Evolutionary conservation across 2,797 vertebrate species (phyloP).

Genomic region (Gephyroberyx darwinii): DNA sequence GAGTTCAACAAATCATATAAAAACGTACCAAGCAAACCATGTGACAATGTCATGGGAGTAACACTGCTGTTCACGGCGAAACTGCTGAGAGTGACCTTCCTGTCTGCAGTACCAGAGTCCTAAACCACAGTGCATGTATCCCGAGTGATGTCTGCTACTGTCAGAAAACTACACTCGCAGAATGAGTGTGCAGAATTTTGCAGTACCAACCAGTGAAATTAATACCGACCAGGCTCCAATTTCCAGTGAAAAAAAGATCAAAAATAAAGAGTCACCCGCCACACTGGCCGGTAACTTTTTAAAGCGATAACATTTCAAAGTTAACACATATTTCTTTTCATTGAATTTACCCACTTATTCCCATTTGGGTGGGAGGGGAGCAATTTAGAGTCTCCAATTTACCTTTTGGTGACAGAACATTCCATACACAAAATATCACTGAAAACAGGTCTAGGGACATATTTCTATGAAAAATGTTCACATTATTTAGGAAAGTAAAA

Average conservation of each 20-base stretch:
- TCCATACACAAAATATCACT: no score
- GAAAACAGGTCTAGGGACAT: no score
- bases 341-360: no score
- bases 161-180: slow-evolving; percentile 12
- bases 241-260: neutral
- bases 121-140: neutral
- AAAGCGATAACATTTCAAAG: neutral
- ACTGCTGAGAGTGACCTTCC: slow-evolving; percentile 51
- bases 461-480: no score
- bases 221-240: neutral
- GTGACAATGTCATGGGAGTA: slow-evolving; percentile 20
- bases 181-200: neutral
- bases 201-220: neutral
- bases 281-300: neutral
- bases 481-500: no score
- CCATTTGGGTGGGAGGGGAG: no score
- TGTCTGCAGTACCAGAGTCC: slow-evolving; percentile 25
- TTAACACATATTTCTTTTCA: no score
- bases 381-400: no score
- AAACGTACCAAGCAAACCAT: slow-evolving; percentile 10
- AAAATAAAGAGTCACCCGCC: neutral
- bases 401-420: no score
- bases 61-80: slow-evolving; percentile 28
- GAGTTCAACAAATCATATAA: slow-evolving; percentile 10
- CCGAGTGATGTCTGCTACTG: slow-evolving; percentile 35